These are phyloP conservation scores for Netelia inedita DNA, from an alignment of 2,888 invertebrate genomes.

Conservation along the genomic window DNA sequence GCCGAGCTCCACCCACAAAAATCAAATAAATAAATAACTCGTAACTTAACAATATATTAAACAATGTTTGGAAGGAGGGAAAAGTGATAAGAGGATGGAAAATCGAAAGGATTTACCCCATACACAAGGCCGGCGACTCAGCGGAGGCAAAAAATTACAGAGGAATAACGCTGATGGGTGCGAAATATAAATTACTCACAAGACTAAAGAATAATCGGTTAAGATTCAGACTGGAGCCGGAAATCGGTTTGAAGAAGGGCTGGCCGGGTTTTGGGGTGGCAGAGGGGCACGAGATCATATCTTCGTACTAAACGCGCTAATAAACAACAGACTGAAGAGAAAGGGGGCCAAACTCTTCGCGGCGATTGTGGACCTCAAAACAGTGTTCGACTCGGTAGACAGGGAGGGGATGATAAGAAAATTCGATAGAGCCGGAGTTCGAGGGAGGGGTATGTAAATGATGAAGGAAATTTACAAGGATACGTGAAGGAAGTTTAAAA, in stretches of 20 bases:
- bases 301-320: not conserved
- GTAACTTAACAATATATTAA: too few relatives aligned
- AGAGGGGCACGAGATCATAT: not conserved
- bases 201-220: not conserved
- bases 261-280: not conserved
- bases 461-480: conserved; percentile 54
- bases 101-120: conserved; percentile 12
- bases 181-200: not conserved
- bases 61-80: conserved; percentile 31
- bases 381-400: not conserved
- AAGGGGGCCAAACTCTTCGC: not conserved
- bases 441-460: conserved; percentile 19
- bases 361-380: not conserved
- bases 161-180: conserved; percentile 23
- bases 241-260: not conserved
- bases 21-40: too few relatives aligned
- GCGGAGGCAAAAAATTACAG: conserved; percentile 21
- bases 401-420: not conserved
- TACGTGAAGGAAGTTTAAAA: conserved; percentile 52
- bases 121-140: conserved; percentile 24
- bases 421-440: conserved; percentile 19
- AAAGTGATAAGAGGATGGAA: conserved; percentile 19
- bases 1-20: too few relatives aligned
- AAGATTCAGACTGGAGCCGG: not conserved
- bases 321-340: not conserved